Evolutionary conservation across 2,888 invertebrate genomes (phyloP), one percentile per base, ranked within the genome.

Genomic region (Lucinisca nassula): DNA sequence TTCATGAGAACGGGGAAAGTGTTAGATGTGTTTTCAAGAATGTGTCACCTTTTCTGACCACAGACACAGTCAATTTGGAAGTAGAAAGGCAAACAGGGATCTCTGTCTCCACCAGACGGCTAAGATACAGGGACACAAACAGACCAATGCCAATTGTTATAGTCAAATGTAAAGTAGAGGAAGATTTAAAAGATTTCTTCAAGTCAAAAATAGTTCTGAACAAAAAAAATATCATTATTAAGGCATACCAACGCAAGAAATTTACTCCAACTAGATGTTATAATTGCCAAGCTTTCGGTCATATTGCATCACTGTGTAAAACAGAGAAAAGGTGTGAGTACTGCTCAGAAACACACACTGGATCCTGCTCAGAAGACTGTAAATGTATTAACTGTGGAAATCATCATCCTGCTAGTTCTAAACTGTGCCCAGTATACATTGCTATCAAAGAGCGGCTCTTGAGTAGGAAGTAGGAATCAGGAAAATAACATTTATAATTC

Each of bases 91-190:
- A 35, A 10, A 55, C 58, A n/a, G 55, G 27, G n/a, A 51, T 80
- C 27, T 3, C 72, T 12, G 37, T 37, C 3, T 12, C 17, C 2
- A 24, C 4, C 38, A 73, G 80, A 14, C 45, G 80, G 38, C 40
- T 74, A 14, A 55, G 80, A 38, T 80, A 73, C 30, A 80, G 80
- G 35, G 80, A 80, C 40, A 73, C 73, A 24, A 51, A 80, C 27
- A 74, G 55, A 35, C 73, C 80, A 51, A n/a, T 73, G 30, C 55
- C 73, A 8, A 73, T 80, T 32, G 80, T 80, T 0, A 38, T 80
- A 37, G 72, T 73, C 17, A n/a, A 30, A 12, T 80, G 73, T 35
- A 27, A 35, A 17, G 35, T 55, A n/a, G 10, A 12, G 3, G 27
- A 72, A 51, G 24, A 73, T 24, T 37, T 51, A 51, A 17, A 55